Evolutionary conservation across 2,797 vertebrate species (phyloP).

Genomic region (Gobionotothen gibberifrons): DNA sequence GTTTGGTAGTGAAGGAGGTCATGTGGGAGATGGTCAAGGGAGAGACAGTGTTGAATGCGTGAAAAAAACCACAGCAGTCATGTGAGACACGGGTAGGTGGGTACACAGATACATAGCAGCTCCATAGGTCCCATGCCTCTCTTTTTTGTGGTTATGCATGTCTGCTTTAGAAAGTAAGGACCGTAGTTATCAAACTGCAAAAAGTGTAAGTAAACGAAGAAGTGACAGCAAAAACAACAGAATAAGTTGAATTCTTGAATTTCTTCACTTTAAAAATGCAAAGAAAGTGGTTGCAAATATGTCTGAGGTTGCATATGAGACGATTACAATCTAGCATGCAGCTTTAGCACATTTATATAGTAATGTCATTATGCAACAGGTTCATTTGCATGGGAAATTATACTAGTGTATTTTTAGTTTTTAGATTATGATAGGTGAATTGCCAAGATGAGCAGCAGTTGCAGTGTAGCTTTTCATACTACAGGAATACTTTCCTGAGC

Average conservation of each 20-base stretch:
- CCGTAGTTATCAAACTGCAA: neutral
- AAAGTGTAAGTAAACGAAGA: neutral
- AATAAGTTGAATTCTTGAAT: no score
- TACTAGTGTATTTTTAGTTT: neutral
- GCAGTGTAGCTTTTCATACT: neutral
- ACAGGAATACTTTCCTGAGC: neutral
- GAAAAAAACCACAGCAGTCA: conserved; percentile 62
- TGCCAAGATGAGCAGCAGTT: neutral
- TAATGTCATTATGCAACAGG: conserved; percentile 1
- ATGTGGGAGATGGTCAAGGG: conserved; percentile 32
- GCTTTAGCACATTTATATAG: neutral
- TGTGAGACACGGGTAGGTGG: conserved; percentile 44
- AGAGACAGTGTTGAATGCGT: conserved; percentile 40
- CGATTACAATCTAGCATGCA: neutral
- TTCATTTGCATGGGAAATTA: conserved; percentile 13
- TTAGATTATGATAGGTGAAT: neutral
- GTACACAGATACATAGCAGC: conserved; percentile 34
- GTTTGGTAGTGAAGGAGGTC: conserved; percentile 24
- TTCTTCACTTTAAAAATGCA: no score
- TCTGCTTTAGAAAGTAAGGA: conserved; percentile 33
- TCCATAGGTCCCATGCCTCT: conserved; percentile 28
- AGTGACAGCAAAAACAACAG: no score
- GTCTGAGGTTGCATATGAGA: neutral
- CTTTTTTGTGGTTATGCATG: conserved; percentile 15
- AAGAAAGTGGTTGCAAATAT: neutral